Percentiles rank a stretch among this genome's conserved stretches.
Evolutionary conservation across 2,888 invertebrate genomes (phyloP).

Genomic region (Phyto melanocephala): DNA sequence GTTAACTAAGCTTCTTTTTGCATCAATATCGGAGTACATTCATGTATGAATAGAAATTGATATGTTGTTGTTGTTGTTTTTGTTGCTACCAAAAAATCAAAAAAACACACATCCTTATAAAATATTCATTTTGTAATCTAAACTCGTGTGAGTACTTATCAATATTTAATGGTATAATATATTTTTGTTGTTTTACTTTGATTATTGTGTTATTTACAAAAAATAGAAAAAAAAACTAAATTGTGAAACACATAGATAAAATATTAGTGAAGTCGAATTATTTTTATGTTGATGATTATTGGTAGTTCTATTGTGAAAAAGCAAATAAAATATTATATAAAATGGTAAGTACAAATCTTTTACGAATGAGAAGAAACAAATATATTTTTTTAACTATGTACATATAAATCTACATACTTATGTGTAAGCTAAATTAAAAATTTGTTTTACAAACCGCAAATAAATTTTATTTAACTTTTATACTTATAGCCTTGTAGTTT

Average conservation of each 20-base stretch:
- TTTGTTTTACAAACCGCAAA: too few species aligned
- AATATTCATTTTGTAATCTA: slow-evolving; percentile 80
- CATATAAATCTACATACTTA: too few species aligned
- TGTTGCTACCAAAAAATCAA: slow-evolving; percentile 2
- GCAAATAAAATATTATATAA: neutral
- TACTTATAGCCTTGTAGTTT: neutral
- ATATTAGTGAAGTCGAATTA: neutral
- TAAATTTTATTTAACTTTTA: too few species aligned
- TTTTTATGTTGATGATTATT: slow-evolving; percentile 39
- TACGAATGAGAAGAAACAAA: neutral
- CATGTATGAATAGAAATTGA: neutral
- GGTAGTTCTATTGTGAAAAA: slow-evolving; percentile 34
- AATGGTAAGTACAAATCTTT: neutral
- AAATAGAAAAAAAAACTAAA: slow-evolving; percentile 13
- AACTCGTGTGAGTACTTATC: slow-evolving; percentile 79
- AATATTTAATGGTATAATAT: slow-evolving; percentile 74
- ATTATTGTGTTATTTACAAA: slow-evolving; percentile 59
- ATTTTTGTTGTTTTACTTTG: slow-evolving; percentile 21
- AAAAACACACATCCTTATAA: slow-evolving; percentile 64
- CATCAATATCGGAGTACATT: slow-evolving; percentile 49
- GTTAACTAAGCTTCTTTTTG: slow-evolving; percentile 58
- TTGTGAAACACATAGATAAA: neutral
- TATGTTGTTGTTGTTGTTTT: slow-evolving; percentile 15
- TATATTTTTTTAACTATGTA: too few species aligned
- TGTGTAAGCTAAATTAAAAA: too few species aligned